Evolutionary conservation across 2,888 invertebrate genomes (phyloP).

Genomic region (Merodon equestris): DNA sequence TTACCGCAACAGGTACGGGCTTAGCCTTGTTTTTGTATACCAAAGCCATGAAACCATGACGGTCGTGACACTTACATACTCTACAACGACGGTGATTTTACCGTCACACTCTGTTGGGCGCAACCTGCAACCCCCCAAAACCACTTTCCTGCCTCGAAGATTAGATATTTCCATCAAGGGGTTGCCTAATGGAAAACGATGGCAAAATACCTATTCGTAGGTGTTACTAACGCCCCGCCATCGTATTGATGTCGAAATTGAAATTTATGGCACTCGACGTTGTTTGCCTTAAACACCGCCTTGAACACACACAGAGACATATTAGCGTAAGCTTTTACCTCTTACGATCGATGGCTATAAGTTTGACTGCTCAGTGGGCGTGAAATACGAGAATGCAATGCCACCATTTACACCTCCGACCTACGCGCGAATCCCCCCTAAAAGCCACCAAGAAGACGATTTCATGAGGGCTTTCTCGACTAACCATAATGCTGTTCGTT

Average conservation of each 20-base stretch:
- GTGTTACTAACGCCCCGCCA: constrained; percentile 16
- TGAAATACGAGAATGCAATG: constrained; percentile 25
- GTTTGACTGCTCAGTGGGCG: constrained; percentile 46
- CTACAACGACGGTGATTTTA: constrained; percentile 45
- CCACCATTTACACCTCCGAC: background rate
- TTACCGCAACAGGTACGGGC: constrained; percentile 50
- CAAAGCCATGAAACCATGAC: too few relatives aligned
- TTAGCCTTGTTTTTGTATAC: too few relatives aligned
- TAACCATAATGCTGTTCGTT: constrained; percentile 23
- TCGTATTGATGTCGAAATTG: constrained; percentile 39
- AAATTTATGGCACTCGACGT: constrained; percentile 35
- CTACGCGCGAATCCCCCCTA: background rate
- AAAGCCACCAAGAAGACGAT: background rate
- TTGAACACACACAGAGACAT: background rate
- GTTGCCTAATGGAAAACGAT: constrained; percentile 42
- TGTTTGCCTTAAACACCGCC: constrained; percentile 14
- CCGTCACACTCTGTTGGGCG: constrained; percentile 17
- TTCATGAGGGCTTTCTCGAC: constrained; percentile 11
- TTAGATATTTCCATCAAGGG: constrained; percentile 23
- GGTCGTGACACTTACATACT: background rate
- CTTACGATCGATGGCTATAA: constrained; percentile 23
- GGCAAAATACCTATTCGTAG: background rate
- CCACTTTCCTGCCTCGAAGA: constrained; percentile 8
- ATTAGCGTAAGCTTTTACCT: background rate
- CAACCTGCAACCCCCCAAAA: constrained; percentile 18